Base-by-base conservation (phyloP, 1,140 invertebrate genomes). In the Gryllus bimaculatus region DNA sequence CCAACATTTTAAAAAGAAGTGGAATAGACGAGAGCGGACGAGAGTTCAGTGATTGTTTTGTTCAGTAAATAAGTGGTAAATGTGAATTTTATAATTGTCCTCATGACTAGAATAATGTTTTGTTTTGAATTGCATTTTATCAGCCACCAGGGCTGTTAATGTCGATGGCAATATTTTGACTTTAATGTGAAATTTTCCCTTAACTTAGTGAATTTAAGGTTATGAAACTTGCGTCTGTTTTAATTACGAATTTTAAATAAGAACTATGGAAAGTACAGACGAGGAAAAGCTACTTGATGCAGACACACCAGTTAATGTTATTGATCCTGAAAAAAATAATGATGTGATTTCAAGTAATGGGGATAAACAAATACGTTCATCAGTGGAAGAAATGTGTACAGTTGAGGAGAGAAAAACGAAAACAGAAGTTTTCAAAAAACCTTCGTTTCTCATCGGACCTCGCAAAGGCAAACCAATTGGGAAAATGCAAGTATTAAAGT, bases 401-500 rank as follows among this genome's bases (percentile, higher is more conserved):
- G 54, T 66, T 66, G 54, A 66, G 54, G 10, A 66, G 10, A 7
- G 18, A 47, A 47, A 15, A 18, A 8, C 73, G 8, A 26, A 74
- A 10, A 6, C 0, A 48, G 73, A 47, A 20, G 47, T 66, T 47
- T 79, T 79, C 47, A 79, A 75, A 48, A 79, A 79, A n/a, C 78
- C 78, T 3, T 20, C 47, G 73, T 48, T 79, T 75, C 21, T 78
- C n/a, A 48, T 77, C 21, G 78, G 78, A 8, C 78, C 78, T 49
- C 26, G 78, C 8, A 8, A 66, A 66, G 78, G 78, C 39, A 79
- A 79, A 78, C 12, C 15, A n/a, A 21, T 75, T 75, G 78, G 78
- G 0, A 79, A 79, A 79, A 18, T 79, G 18, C 73, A 47, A 20
- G 0, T 66, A 3, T 66, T 10, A 13, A 66, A 66, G 18, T 66